Conservation (phyloP, 2,888 invertebrate species). For the Mactromeris polynyma region DNA sequence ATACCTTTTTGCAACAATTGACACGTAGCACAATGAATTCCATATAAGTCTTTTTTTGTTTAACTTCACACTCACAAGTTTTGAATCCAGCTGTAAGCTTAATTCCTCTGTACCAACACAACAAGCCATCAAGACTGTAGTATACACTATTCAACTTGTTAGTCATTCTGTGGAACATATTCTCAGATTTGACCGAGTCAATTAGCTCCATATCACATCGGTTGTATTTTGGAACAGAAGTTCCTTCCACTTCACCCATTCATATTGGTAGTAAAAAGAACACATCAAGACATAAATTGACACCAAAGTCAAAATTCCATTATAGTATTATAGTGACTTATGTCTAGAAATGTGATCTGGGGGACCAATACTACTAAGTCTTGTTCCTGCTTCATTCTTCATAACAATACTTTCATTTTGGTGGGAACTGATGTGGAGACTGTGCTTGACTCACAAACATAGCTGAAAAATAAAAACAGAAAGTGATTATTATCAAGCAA, state of each 20-base stretch:
- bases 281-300: background rate
- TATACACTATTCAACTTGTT: background rate
- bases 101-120: background rate
- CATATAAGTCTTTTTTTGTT: no score
- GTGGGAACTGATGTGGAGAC: constrained; percentile 54
- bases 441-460: constrained; percentile 59
- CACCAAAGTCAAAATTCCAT: background rate
- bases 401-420: constrained; percentile 39
- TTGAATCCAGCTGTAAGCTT: background rate
- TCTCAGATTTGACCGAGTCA: constrained; percentile 10
- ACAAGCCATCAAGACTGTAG: background rate
- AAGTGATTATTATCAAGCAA: background rate
- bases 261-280: background rate
- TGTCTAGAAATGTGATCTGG: background rate
- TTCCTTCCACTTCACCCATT: background rate
- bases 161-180: background rate
- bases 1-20: background rate
- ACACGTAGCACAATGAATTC: background rate
- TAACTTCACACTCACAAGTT: no score
- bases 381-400: background rate
- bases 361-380: background rate
- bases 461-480: constrained; percentile 40
- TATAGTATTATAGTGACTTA: background rate
- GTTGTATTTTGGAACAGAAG: background rate
- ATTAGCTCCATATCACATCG: background rate